Evolutionary conservation across 2,113 vertebrate genomes (phyloP).

Genomic region (Brienomyrus brachyistius): DNA sequence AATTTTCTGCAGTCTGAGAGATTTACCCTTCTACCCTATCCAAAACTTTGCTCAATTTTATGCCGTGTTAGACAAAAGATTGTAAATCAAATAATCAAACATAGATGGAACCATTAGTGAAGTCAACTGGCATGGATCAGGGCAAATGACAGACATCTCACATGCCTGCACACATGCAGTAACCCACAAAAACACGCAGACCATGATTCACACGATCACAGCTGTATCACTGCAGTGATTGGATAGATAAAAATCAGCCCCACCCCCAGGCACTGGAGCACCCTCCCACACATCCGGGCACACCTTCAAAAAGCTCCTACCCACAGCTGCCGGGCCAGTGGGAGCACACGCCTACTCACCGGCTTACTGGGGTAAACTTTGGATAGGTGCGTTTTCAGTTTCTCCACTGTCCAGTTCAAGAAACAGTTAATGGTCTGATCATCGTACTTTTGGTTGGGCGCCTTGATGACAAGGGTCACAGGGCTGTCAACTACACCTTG

Average conservation of each 20-base stretch:
- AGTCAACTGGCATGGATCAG: not conserved
- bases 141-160: not conserved
- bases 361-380: slow-evolving; percentile 87
- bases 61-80: not conserved
- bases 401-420: slow-evolving; percentile 88
- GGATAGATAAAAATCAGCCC: not conserved
- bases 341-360: slow-evolving; percentile 59
- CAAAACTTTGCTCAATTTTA: not conserved
- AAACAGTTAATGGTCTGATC: slow-evolving; percentile 89
- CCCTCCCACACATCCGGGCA: not conserved
- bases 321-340: not conserved
- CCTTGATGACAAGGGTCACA: slow-evolving; percentile 83
- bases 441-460: slow-evolving; percentile 88
- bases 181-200: not conserved
- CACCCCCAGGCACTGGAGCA: not conserved
- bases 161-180: not conserved
- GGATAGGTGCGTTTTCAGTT: slow-evolving; percentile 80
- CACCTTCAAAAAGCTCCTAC: not conserved
- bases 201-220: not conserved
- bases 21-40: not conserved
- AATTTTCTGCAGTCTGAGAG: not conserved
- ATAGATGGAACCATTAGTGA: not conserved
- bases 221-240: not conserved
- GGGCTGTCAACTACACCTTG: slow-evolving; percentile 65
- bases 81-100: not conserved